phyloP scores from a whole-genome alignment of 1,140 invertebrate genomes.

The Drosophila guanche region DNA sequence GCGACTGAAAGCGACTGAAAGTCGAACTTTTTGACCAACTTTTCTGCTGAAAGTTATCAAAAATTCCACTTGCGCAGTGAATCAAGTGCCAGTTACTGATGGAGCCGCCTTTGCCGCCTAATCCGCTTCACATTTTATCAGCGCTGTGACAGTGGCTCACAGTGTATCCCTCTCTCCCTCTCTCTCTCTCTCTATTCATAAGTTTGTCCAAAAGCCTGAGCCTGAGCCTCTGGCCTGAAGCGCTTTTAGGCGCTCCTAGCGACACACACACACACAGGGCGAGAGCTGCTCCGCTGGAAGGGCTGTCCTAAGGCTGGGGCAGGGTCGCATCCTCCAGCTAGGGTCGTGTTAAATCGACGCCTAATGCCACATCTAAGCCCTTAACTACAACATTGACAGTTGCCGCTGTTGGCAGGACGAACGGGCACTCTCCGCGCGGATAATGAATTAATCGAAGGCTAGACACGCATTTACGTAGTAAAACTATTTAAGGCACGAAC shows the following conservation, averaged over 20 bases:
- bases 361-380: conserved; percentile 77
- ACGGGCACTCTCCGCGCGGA: conserved; percentile 7
- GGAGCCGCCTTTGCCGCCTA: conserved; percentile 47
- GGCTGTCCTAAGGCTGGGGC: conserved; percentile 11
- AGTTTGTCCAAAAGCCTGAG: conserved; percentile 57
- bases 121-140: conserved; percentile 82
- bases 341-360: conserved; percentile 70
- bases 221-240: conserved; percentile 56
- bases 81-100: conserved; percentile 82
- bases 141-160: conserved; percentile 74
- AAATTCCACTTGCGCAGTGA: conserved; percentile 82
- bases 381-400: conserved; percentile 79
- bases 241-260: conserved; percentile 73
- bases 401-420: conserved; percentile 43
- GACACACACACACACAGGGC: conserved; percentile 5
- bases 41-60: conserved; percentile 76
- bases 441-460: conserved; percentile 78
- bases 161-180: conserved; percentile 10
- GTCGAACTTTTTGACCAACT: conserved; percentile 74
- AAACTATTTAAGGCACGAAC: conserved; percentile 32
- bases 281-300: conserved; percentile 46
- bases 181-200: conserved; percentile 60
- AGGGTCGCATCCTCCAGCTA: background rate
- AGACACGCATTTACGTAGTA: conserved; percentile 59
- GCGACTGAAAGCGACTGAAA: conserved; percentile 67